Evolutionary conservation across 2,888 invertebrate species (phyloP).

Genomic region (Busseola fusca): DNA sequence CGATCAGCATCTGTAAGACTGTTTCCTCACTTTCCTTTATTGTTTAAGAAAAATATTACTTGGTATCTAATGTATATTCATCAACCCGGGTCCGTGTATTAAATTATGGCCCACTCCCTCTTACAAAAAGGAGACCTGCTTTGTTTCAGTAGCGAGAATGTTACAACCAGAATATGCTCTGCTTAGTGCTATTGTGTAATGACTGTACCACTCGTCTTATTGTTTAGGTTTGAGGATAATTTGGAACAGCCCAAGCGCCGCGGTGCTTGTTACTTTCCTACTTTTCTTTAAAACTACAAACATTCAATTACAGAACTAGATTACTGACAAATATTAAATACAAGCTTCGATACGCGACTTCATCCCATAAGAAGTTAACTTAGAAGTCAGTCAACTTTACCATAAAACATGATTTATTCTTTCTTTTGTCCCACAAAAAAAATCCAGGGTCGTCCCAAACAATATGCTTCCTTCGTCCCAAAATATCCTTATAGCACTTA

Average conservation of each 20-base stretch:
- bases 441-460: too few relatives aligned
- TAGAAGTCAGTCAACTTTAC: background rate
- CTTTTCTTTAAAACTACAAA: too few relatives aligned
- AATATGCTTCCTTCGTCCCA: too few relatives aligned
- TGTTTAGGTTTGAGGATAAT: background rate
- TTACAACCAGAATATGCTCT: background rate
- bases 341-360: background rate
- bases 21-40: background rate
- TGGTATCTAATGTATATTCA: background rate
- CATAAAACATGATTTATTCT: background rate
- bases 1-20: background rate
- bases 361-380: background rate
- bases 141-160: background rate
- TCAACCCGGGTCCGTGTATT: too few relatives aligned
- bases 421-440: too few relatives aligned
- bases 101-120: background rate
- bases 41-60: background rate
- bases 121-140: background rate
- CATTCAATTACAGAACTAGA: background rate
- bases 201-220: background rate
- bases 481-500: background rate
- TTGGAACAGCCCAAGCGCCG: background rate
- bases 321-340: too few relatives aligned
- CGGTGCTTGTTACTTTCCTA: background rate
- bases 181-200: background rate